Evolutionary conservation across 2,113 vertebrate species (phyloP), one percentile per base, ranked within the genome.

Genomic region (Polypterus senegalus): DNA sequence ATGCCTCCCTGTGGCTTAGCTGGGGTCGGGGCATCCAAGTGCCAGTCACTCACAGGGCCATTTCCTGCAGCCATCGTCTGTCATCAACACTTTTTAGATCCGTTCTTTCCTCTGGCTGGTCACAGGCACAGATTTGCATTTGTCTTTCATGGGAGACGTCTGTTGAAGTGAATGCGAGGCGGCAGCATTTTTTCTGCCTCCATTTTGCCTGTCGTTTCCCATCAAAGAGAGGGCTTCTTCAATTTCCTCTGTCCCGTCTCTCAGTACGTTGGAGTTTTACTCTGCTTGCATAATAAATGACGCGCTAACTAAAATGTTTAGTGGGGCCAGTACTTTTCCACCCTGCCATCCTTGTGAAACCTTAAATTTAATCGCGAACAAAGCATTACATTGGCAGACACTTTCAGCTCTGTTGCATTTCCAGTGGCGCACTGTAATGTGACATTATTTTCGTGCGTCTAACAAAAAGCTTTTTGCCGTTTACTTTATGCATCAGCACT

Each of bases 121-220:
- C 27, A 27, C 27, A 9, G 49, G 49, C n/a, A 10, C 5, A 10
- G 54, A 10, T 55, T 5, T 44, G 27, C n/a, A 57, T 44, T 27
- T 57, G 43, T 5, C 54, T 10, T 5, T 55, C 56, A 44, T 6
- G 27, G 27, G 5, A 11, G 56, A 57, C 6, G 56, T 11, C 5
- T 57, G 56, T 27, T 57, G 11, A 47, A 10, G 49, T 60, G 59
- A 47, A 43, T 62, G 54, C 65, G 63, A 64, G 9, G 6, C 61
- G 57, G 49, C 46, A 52, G 10, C 6, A 49, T 60, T 57, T 45
- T 9, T 27, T 49, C 46, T 48, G 27, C 10, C 61, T 49, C 49
- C 59, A 48, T 51, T 61, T 46, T 52, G 46, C 11, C 10, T 45
- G 62, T 67, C 3, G 49, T 48, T 59, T 61, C 43, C 46, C n/a